phyloP scores from a whole-genome alignment of 2,113 vertebrate genomes.

The Formicarius rufipectus region DNA sequence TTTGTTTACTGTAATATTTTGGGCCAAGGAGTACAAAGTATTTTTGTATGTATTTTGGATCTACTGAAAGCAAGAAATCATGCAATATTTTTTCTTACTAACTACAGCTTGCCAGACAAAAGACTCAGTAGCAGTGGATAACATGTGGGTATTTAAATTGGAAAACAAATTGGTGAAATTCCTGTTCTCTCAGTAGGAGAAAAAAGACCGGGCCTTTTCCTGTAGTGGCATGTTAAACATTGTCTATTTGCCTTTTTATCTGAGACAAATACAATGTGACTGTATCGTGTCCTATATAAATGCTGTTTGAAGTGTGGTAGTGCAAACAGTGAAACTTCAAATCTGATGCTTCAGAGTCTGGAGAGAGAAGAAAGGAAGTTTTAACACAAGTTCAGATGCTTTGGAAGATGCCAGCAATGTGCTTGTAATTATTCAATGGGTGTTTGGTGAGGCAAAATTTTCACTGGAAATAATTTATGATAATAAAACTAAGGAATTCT shows the following conservation, averaged over 20 bases:
- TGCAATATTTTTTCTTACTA: background rate
- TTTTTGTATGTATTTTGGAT: background rate
- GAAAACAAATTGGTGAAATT: background rate
- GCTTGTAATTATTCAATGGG: background rate
- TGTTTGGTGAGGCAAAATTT: background rate
- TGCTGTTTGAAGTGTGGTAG: background rate
- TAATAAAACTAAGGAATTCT: background rate
- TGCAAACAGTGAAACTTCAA: background rate
- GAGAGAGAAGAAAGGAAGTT: background rate
- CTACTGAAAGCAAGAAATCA: background rate
- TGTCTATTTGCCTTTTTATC: background rate
- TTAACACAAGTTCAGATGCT: background rate
- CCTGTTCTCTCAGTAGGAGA: background rate
- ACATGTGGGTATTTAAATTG: background rate
- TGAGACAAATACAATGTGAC: background rate
- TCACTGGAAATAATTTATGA: background rate
- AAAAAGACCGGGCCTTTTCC: background rate
- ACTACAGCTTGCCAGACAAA: background rate
- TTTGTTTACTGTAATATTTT: background rate
- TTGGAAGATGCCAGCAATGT: background rate
- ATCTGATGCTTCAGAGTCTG: background rate
- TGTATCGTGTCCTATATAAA: background rate
- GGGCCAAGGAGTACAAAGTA: background rate
- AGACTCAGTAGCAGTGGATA: background rate
- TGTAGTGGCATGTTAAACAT: background rate